These are phyloP conservation scores for Neoarius graeffei DNA, from an alignment of 2,113 vertebrate genomes.

Conservation along the genomic window DNA sequence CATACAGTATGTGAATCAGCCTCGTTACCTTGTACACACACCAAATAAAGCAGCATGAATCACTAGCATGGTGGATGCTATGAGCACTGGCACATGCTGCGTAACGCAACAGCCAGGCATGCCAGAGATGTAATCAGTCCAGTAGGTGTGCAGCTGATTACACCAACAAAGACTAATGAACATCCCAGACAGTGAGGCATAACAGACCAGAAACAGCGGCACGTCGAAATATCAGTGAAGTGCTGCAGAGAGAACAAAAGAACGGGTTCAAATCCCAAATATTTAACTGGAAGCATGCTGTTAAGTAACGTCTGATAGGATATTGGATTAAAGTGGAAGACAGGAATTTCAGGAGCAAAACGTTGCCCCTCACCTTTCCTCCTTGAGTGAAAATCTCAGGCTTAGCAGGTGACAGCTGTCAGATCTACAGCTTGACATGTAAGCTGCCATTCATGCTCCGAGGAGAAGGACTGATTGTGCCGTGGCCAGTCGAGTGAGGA, in stretches of 20 bases:
- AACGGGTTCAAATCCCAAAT: background rate
- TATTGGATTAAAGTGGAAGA: background rate
- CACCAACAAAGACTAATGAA: constrained; percentile 41
- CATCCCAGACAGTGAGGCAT: background rate
- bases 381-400: constrained; percentile 10
- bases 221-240: background rate
- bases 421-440: constrained; percentile 36
- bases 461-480: constrained; percentile 39
- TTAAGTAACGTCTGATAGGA: background rate
- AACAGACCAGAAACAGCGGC: background rate
- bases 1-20: background rate
- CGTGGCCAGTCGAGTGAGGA: constrained; percentile 27
- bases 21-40: constrained; percentile 14
- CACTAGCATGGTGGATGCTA: constrained; percentile 45
- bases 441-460: constrained; percentile 34
- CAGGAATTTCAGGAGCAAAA: background rate
- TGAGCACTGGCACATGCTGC: constrained; percentile 19
- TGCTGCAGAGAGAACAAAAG: background rate
- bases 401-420: constrained; percentile 45
- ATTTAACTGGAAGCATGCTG: background rate
- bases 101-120: constrained; percentile 40
- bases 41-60: constrained; percentile 35
- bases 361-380: background rate
- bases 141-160: constrained; percentile 38
- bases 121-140: constrained; percentile 47